Conservation (phyloP, 2,797 vertebrate genomes). For the Okamejei kenojei region DNA sequence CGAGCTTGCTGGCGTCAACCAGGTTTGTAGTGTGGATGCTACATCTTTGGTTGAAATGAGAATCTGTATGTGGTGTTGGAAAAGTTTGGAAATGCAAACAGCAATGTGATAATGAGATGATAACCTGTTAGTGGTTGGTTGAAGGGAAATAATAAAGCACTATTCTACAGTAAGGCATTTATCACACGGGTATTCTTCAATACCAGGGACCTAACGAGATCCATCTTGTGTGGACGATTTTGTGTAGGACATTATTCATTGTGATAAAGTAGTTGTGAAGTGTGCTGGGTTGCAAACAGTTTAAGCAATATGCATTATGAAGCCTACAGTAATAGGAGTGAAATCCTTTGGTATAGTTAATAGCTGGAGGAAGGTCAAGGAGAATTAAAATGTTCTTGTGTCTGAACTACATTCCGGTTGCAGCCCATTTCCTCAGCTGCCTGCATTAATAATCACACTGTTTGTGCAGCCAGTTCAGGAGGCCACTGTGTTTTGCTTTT, state of each 20-base stretch:
- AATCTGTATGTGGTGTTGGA: background rate
- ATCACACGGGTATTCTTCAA: background rate
- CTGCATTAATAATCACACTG: background rate
- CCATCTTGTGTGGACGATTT: background rate
- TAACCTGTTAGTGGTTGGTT: background rate
- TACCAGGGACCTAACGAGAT: no score
- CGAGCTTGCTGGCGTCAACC: no score
- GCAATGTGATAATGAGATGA: background rate
- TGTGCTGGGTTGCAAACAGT: background rate
- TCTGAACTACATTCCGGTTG: background rate
- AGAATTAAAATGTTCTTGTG: background rate
- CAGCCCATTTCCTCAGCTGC: constrained; percentile 8
- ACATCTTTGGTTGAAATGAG: no score
- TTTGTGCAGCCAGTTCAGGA: background rate
- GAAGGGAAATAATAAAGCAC: background rate
- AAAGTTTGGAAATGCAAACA: background rate
- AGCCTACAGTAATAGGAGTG: background rate
- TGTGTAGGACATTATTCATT: background rate
- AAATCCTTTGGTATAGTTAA: background rate
- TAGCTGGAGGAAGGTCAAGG: background rate
- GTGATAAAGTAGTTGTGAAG: background rate
- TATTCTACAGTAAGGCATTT: background rate
- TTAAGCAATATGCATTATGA: background rate
- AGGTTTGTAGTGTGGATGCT: no score
- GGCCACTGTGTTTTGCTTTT: background rate